Evolutionary conservation across 1,140 invertebrate genomes (phyloP), one percentile per base, ranked within the genome.

Genomic region (Dendrolimus punctatus): DNA sequence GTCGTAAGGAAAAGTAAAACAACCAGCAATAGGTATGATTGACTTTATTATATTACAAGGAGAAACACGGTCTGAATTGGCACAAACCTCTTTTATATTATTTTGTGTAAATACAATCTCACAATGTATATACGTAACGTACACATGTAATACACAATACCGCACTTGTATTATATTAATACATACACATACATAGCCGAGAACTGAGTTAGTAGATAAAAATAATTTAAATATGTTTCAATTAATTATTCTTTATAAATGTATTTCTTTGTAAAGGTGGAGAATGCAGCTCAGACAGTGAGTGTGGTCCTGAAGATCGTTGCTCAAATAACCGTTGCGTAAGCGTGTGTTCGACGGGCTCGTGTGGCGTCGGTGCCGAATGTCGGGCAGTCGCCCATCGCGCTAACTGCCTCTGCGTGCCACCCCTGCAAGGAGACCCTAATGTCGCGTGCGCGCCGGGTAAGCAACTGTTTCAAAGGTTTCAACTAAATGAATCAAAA

Each of bases 311-410:
- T 48, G 91, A 90, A 39, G 92, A 93, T 68, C 90, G 91, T 2
- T 98, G 96, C 63, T 76, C 93, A 8, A 93, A 93, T 57, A 83
- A 91, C 23, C 88, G 88, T 43, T 96, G 95, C 71, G 89, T 93
- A 23, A 93, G 94, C 79, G 95, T 94, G 4, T 98, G 96, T 68
- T 80, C 88, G 6, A 85, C 91, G 43, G 87, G 88, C 6, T 93
- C 92, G 64, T 98, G 96, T 80, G 94, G 94, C 8, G 79, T 88
- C 0, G 93, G 93, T 39, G 95, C 95, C 2, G 90, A 94, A 57
- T 98, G 96, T 62, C 87, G 90, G 49, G 92, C 94, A 1, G 81
- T 90, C 23, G 91, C 93, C 46, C 95, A 97, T 75, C 90, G 91
- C 58, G 93, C 94, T 6, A 78, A 90, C 4, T 97, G 96, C 75